A percentile compares a stretch with the other conserved stretches of the same genome.
Conservation (phyloP, 2,113 vertebrate genomes). For the Plectropomus leopardus region DNA sequence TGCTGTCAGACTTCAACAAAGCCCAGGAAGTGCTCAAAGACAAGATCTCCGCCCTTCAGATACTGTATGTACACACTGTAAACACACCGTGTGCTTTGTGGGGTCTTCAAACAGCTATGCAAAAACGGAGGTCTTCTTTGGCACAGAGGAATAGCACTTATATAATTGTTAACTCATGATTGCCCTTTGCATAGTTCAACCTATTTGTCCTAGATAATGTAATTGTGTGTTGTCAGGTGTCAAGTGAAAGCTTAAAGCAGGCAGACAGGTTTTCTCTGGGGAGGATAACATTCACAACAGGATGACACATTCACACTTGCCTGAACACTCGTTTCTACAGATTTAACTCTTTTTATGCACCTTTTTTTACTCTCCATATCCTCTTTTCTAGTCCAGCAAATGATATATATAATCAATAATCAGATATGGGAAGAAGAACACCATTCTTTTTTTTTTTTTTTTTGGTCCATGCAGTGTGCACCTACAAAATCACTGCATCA, state of each 20-base stretch:
- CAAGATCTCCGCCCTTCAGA: slow-evolving; percentile 98
- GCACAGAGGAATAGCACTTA: not conserved
- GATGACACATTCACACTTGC: not conserved
- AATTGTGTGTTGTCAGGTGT: slow-evolving; percentile 2
- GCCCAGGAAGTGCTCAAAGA: slow-evolving; percentile 98
- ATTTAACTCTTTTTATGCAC: not conserved
- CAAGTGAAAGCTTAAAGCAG: slow-evolving; percentile 6
- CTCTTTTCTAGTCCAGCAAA: not conserved
- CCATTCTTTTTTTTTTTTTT: not conserved
- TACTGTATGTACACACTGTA: slow-evolving; percentile 90
- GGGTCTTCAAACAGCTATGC: not conserved
- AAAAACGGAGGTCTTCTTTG: not conserved
- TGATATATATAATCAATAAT: too few relatives aligned
- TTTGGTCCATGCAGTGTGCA: not conserved
- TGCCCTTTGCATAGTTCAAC: not conserved
- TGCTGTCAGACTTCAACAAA: slow-evolving; percentile 99
- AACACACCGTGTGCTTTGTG: not conserved
- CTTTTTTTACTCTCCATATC: too few relatives aligned
- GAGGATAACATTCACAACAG: not conserved
- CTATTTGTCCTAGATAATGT: slow-evolving; percentile 12
- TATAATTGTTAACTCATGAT: not conserved
- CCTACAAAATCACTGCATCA: not conserved
- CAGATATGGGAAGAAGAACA: not conserved
- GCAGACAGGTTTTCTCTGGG: slow-evolving; percentile 2
- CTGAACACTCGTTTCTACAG: not conserved